Evolutionary conservation across 2,113 vertebrate species (phyloP).

Genomic region (Lathamus discolor): DNA sequence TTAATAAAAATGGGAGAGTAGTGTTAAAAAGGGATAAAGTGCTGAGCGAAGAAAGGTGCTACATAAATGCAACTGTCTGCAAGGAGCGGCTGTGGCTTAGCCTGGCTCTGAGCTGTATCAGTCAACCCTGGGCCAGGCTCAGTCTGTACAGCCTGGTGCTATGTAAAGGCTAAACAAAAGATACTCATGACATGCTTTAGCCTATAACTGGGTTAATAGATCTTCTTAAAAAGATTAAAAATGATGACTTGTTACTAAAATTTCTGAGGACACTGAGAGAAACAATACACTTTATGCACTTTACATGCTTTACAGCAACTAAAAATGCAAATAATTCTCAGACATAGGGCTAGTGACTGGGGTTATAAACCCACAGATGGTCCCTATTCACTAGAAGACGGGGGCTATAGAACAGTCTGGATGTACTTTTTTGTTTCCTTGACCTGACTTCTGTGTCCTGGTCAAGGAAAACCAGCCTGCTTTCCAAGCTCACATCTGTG

Average conservation of each 20-base stretch:
- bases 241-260: background rate
- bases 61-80: background rate
- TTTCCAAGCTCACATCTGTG: background rate
- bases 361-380: background rate
- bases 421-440: background rate
- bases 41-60: background rate
- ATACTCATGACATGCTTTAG: background rate
- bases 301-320: background rate
- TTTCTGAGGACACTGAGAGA: background rate
- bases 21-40: background rate
- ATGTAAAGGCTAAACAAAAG: background rate
- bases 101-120: background rate
- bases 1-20: background rate
- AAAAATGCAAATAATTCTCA: background rate
- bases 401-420: background rate
- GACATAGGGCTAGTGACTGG: background rate
- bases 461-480: background rate
- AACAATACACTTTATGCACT: background rate
- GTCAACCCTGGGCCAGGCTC: accelerated
- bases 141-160: background rate
- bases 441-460: background rate
- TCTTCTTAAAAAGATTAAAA: background rate
- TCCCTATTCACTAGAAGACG: background rate
- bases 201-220: background rate
- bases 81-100: background rate